Percentiles rank a stretch among this genome's conserved stretches.
These are phyloP conservation scores for Acronicta psi DNA, from an alignment of 2,888 invertebrate genomes.

Conservation along the genomic window DNA sequence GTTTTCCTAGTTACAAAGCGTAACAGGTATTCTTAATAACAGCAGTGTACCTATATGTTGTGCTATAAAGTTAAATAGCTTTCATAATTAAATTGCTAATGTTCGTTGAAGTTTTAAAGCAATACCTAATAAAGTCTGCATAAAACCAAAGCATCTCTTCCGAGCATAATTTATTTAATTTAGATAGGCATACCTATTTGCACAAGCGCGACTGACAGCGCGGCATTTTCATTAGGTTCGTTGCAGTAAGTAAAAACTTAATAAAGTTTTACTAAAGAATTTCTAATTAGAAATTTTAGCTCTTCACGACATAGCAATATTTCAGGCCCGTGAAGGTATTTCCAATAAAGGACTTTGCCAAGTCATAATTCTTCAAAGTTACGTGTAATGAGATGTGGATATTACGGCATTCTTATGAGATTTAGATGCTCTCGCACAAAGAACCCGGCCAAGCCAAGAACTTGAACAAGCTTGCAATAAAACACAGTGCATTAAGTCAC, in stretches of 20 bases:
- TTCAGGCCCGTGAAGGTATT: conserved; percentile 88
- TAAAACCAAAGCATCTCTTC: conserved; percentile 49
- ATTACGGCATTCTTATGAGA: conserved; percentile 86
- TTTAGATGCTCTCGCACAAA: conserved; percentile 71
- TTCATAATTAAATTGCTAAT: conserved; percentile 53
- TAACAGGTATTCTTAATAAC: conserved; percentile 43
- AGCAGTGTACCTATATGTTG: conserved; percentile 17
- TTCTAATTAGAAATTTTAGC: conserved; percentile 89
- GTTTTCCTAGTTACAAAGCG: conserved; percentile 10
- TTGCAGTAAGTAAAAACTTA: conserved; percentile 87
- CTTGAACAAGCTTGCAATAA: conserved; percentile 43
- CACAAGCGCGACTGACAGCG: conserved; percentile 71
- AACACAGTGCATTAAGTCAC: conserved; percentile 56
- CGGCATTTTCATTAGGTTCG: conserved; percentile 86
- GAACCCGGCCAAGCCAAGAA: conserved; percentile 53
- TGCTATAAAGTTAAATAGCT: conserved; percentile 46
- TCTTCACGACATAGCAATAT: conserved; percentile 89
- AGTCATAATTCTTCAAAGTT: conserved; percentile 89
- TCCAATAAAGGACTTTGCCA: conserved; percentile 89
- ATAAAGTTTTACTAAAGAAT: conserved; percentile 88
- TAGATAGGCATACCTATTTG: conserved; percentile 50
- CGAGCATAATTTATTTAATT: conserved; percentile 61
- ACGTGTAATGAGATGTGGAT: conserved; percentile 89
- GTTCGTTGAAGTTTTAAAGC: conserved; percentile 44
- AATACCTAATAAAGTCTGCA: conserved; percentile 51